phyloP scores from a whole-genome alignment of 2,113 vertebrate genomes.

The Cyphotilapia sp. region DNA sequence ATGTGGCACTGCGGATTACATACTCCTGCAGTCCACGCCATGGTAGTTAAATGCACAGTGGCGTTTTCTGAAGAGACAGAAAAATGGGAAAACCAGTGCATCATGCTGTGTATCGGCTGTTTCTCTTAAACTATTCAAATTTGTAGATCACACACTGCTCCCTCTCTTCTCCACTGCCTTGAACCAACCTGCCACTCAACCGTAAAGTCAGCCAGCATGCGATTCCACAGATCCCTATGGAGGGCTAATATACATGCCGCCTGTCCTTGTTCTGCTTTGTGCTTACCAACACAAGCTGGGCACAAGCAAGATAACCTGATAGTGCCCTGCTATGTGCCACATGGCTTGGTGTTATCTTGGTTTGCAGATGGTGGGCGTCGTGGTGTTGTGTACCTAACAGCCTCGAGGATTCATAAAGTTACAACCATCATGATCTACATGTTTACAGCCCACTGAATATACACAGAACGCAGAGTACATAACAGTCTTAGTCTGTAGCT shows the following conservation, averaged over 20 bases:
- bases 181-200: slow-evolving; percentile 59
- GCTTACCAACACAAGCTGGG: slow-evolving; percentile 40
- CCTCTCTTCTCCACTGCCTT: slow-evolving; percentile 37
- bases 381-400: slow-evolving; percentile 14
- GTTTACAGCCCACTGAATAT: not conserved
- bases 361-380: slow-evolving; percentile 54
- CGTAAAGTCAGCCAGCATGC: slow-evolving; percentile 46
- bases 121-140: slow-evolving; percentile 57
- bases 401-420: not conserved
- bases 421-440: not conserved
- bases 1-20: not conserved
- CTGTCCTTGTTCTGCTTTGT: slow-evolving; percentile 48
- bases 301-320: slow-evolving; percentile 50
- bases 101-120: slow-evolving; percentile 35
- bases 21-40: slow-evolving; percentile 16
- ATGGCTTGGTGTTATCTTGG: slow-evolving; percentile 56
- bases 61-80: slow-evolving; percentile 12
- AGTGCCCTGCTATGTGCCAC: slow-evolving; percentile 48
- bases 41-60: slow-evolving; percentile 32
- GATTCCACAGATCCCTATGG: slow-evolving; percentile 31
- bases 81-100: not conserved
- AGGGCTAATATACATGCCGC: slow-evolving; percentile 49
- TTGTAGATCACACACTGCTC: slow-evolving; percentile 29
- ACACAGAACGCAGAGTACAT: not conserved
- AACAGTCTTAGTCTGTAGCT: not conserved